Base-by-base conservation (phyloP, 1,140 invertebrate species). In the Ceratosolen solmsi region DNA sequence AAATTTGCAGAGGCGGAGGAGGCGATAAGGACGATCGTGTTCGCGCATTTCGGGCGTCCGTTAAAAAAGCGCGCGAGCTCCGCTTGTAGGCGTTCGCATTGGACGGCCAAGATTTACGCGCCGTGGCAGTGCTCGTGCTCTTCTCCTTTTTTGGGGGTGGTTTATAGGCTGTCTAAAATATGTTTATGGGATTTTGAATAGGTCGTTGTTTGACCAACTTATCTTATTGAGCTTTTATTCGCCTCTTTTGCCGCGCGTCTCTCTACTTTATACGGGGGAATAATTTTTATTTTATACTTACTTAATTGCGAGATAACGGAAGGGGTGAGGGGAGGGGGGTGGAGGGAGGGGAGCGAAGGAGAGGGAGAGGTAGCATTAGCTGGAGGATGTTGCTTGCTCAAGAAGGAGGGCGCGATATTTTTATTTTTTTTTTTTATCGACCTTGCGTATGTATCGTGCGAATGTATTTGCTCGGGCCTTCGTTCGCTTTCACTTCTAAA, bases 11-110 rank as follows among this genome's bases (percentile, higher is more conserved):
- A 33, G 72, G 22, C 22, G 36, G 9, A 25, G n/a, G 36, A 41
- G 70, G 54, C 71, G 80, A 68, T 76, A 74, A 80, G 58, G 38
- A 49, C 54, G 79, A 74, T 74, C 79, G 79, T 74, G 70, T 73
- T 27, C 38, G 49, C 20, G 79, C 79, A 68, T 80, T 80, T 74
- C 58, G 58, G 20, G 20, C 25, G n/a, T 38, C 65, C 36, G 60
- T 65, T 68, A 51, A 27, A 54, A 1, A 27, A 38, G 41, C 25
- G 49, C 25, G n/a, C 22, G 41, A 71, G 25, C 3, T 4, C 27
- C n/a, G 9, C 20, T 72, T 54, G 41, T 38, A 20, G 13, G 46
- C 49, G 13, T 54, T 20, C 49, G 15, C 49, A 46, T 54, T n/a
- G 46, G 46, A 27, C n/a, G 7, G 70, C 51, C 7, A 25, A 46